Evolutionary conservation across 1,140 invertebrate species (phyloP).

Genomic region (Araneus ventricosus): DNA sequence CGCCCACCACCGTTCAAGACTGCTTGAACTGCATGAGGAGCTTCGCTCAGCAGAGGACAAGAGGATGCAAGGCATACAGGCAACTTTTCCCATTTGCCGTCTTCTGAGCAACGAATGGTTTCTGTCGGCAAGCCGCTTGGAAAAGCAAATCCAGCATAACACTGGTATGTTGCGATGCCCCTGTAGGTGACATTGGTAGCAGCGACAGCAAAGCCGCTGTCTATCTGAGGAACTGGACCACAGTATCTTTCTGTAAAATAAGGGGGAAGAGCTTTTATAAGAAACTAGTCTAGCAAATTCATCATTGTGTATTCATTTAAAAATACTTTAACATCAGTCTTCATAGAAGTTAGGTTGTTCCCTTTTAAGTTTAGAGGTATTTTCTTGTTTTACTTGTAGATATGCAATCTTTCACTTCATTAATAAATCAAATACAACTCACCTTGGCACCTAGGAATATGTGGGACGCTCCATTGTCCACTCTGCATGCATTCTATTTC

Average conservation of each 20-base stretch:
- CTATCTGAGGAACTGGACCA: conserved; percentile 97
- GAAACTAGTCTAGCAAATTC: no score
- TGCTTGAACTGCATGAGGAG: conserved; percentile 91
- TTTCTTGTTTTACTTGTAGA: no score
- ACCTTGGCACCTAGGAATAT: conserved; percentile 97
- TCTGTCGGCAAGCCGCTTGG: conserved; percentile 92
- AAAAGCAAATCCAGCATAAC: conserved; percentile 97
- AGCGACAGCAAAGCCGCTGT: conserved; percentile 97
- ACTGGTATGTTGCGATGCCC: conserved; percentile 96
- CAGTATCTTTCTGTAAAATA: conserved; percentile 92
- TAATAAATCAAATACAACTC: conserved; percentile 70
- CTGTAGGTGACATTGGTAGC: conserved; percentile 96
- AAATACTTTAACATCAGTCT: no score
- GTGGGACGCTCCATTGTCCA: conserved; percentile 94
- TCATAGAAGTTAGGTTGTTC: not conserved
- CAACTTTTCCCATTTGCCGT: conserved; percentile 94
- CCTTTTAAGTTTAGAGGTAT: not conserved
- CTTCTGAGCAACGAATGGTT: conserved; percentile 91
- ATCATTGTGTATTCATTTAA: no score
- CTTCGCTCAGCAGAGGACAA: conserved; percentile 93
- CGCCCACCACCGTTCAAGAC: conserved; percentile 95
- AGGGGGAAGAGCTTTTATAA: not conserved
- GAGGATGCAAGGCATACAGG: conserved; percentile 95
- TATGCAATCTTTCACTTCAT: not conserved
- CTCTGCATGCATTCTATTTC: conserved; percentile 92